Evolutionary conservation across 37 sponge, comb jelly and placozoan genomes (phyloP).

Genomic region (Ephydatia muelleri): DNA sequence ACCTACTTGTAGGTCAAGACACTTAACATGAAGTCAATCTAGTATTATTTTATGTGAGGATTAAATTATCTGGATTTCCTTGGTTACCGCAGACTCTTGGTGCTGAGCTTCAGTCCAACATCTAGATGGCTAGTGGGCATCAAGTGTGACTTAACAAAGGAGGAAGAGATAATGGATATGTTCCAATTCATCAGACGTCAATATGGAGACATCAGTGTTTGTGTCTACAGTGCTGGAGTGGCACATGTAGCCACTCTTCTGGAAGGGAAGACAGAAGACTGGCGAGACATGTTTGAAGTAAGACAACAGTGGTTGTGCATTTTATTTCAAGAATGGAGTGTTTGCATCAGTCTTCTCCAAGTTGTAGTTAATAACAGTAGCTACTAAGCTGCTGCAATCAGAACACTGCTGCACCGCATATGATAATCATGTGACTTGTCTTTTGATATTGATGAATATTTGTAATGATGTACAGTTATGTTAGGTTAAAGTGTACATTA

Average conservation of each 20-base stretch:
- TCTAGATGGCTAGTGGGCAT: constrained; percentile 57
- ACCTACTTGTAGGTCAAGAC: too few relatives aligned
- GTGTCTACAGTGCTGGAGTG: constrained; percentile 86
- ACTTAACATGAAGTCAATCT: too few relatives aligned
- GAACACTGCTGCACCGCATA: too few relatives aligned
- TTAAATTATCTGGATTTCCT: too few relatives aligned
- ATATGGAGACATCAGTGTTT: constrained; percentile 74
- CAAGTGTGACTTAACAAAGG: constrained; percentile 80
- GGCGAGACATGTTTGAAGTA: constrained; percentile 83
- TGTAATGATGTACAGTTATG: too few relatives aligned
- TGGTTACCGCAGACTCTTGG: constrained; percentile 52
- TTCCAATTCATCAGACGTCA: constrained; percentile 44
- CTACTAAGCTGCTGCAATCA: too few relatives aligned
- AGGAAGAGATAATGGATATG: constrained; percentile 65
- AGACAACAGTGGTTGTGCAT: not conserved
- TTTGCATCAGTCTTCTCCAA: too few relatives aligned
- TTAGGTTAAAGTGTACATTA: too few relatives aligned
- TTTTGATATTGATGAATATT: too few relatives aligned
- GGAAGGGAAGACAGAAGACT: constrained; percentile 56
- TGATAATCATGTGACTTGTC: too few relatives aligned
- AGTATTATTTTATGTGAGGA: too few relatives aligned
- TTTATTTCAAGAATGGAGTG: not conserved
- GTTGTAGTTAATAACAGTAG: too few relatives aligned
- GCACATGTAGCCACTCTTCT: constrained; percentile 58
- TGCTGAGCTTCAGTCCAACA: constrained; percentile 18